Evolutionary conservation across 2,113 vertebrate genomes (phyloP).

Genomic region (Osmerus mordax): DNA sequence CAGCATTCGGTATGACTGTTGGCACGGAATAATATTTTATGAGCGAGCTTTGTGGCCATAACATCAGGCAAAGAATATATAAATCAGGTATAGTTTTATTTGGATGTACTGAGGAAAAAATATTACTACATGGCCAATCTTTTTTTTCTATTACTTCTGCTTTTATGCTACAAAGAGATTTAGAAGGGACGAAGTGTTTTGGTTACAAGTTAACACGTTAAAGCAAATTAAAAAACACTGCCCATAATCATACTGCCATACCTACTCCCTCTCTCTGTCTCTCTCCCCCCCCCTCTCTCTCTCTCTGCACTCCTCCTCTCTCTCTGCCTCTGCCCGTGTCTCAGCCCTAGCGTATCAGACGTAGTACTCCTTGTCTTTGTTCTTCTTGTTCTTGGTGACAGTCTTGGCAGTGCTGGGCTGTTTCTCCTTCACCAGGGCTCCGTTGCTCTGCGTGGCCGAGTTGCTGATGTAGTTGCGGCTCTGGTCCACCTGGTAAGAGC

Average conservation of each 20-base stretch:
- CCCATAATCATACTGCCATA: not conserved
- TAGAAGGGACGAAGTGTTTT: not conserved
- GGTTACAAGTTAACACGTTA: not conserved
- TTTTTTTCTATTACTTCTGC: conserved; percentile 2
- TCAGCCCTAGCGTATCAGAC: conserved; percentile 73
- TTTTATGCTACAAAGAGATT: not conserved
- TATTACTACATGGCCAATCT: not conserved
- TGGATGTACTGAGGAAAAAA: not conserved
- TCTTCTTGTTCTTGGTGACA: conserved; percentile 89
- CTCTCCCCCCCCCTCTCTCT: conserved; percentile 28
- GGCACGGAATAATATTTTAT: conserved; percentile 45
- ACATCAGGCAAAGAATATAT: too few species aligned
- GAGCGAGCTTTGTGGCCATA: conserved; percentile 21
- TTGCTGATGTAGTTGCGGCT: conserved; percentile 94
- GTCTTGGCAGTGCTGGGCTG: conserved; percentile 80
- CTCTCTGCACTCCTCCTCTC: conserved; percentile 23
- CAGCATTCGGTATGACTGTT: conserved; percentile 38
- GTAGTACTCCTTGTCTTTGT: conserved; percentile 96
- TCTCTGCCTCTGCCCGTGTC: conserved; percentile 40
- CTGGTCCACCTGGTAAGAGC: conserved; percentile 94
- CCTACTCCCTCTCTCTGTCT: conserved; percentile 5
- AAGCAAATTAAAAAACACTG: not conserved
- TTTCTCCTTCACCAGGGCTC: conserved; percentile 86
- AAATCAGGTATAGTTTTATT: too few species aligned
- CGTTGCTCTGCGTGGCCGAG: conserved; percentile 88